Conservation (phyloP, 30 jellyfish, hydroid and myxozoan species). For the Pseudorhiza aurosa region DNA sequence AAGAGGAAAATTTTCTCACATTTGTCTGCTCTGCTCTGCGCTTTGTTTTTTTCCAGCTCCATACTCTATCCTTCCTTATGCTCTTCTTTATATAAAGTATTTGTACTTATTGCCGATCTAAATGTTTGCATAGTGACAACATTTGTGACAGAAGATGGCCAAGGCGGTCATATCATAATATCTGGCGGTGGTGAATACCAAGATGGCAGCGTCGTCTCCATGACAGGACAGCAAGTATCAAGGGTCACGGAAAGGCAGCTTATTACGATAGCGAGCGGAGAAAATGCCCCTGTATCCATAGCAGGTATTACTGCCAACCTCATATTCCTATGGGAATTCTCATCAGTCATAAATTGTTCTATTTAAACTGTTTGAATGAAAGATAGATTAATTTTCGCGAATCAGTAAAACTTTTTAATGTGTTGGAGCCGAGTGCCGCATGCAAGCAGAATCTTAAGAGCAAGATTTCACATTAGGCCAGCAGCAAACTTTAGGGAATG, state of each 20-base stretch:
- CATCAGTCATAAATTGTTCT: neutral
- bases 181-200: constrained; percentile 76
- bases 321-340: neutral
- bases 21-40: neutral
- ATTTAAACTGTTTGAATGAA: too few relatives aligned
- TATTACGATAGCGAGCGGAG: constrained; percentile 80
- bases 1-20: neutral
- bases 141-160: constrained; percentile 95
- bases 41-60: neutral
- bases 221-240: constrained; percentile 75
- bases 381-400: too few relatives aligned
- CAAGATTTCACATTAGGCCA: too few relatives aligned
- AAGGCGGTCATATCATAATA: constrained; percentile 88
- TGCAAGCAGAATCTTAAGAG: too few relatives aligned
- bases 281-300: constrained; percentile 65
- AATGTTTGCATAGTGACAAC: constrained; percentile 64
- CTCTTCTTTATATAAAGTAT: neutral
- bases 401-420: too few relatives aligned
- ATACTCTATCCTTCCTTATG: neutral
- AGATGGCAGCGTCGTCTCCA: constrained; percentile 56
- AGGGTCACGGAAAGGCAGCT: constrained; percentile 76
- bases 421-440: too few relatives aligned
- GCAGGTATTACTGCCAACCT: constrained; percentile 54
- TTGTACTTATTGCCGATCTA: neutral
- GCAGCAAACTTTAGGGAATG: too few relatives aligned